Percentiles rank a stretch among this genome's conserved stretches.
phyloP scores from a whole-genome alignment of 2,797 vertebrate genomes.

The Psittacula derbiana region DNA sequence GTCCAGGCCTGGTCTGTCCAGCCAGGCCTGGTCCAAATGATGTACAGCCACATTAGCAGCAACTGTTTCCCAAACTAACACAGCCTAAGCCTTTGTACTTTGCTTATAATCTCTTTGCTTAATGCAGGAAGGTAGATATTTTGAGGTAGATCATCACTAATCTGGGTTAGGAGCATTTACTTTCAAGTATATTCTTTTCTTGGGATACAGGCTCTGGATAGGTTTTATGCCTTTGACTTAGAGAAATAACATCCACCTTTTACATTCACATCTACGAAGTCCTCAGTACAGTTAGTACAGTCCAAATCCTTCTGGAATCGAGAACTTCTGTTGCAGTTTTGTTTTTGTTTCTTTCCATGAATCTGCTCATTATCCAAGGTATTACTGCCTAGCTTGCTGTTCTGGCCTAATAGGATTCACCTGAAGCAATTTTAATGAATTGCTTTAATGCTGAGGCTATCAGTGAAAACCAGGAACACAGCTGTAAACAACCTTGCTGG shows the following conservation, averaged over 20 bases:
- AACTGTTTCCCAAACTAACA: neutral
- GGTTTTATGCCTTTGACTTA: neutral
- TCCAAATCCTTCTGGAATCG: neutral
- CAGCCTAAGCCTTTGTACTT: neutral
- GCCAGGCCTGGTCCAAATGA: neutral
- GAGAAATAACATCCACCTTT: neutral
- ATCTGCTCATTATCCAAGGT: neutral
- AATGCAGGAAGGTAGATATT: neutral
- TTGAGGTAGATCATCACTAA: neutral
- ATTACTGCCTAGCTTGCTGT: neutral
- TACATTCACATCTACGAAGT: neutral
- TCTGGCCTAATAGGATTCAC: neutral
- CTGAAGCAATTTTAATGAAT: neutral
- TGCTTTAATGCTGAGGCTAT: neutral
- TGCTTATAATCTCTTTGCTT: neutral
- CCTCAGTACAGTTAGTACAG: neutral
- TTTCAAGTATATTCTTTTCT: neutral
- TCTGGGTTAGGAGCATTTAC: neutral
- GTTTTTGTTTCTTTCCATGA: neutral
- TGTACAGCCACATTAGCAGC: neutral
- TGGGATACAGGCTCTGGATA: rapidly evolving
- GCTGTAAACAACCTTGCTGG: neutral
- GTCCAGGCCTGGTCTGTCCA: neutral
- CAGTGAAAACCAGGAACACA: neutral
- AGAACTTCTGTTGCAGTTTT: neutral